Evolutionary conservation across 2,113 vertebrate species (phyloP).

Genomic region (Hippocampus abdominalis): DNA sequence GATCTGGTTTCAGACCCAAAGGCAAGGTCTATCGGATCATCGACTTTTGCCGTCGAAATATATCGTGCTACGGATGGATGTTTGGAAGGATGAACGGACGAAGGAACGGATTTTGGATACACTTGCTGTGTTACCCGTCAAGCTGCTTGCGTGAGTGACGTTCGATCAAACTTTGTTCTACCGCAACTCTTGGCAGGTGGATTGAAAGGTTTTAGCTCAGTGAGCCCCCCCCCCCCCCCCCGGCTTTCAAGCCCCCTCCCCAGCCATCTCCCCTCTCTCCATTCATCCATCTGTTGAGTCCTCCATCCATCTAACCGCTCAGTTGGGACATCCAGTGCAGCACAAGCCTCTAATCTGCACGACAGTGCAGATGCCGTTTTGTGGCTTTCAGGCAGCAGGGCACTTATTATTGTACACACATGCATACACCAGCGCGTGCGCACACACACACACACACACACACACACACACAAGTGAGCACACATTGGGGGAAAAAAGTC

Average conservation of each 20-base stretch:
- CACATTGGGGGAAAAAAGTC: constrained; percentile 44
- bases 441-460: constrained; percentile 37
- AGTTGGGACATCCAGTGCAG: constrained; percentile 62
- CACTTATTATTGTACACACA: constrained; percentile 74
- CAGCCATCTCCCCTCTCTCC: constrained; percentile 12
- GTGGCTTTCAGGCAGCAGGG: constrained; percentile 71
- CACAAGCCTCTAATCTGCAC: constrained; percentile 75
- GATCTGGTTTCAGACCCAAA: no score
- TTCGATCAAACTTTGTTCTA: not conserved
- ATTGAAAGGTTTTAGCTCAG: constrained; percentile 5
- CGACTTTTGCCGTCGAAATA: no score
- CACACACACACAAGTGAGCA: constrained; percentile 37
- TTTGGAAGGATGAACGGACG: not conserved
- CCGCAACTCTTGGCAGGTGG: constrained; percentile 28
- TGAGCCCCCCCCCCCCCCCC: constrained; percentile 1
- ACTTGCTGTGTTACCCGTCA: not conserved
- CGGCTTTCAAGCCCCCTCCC: constrained; percentile 22
- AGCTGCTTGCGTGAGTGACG: not conserved
- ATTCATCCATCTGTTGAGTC: constrained; percentile 32
- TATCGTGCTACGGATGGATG: no score
- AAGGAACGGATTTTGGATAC: not conserved
- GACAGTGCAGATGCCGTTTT: constrained; percentile 71
- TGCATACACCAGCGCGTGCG: no score
- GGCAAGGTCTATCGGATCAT: no score
- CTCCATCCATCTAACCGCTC: constrained; percentile 57